phyloP scores from a whole-genome alignment of 1,140 invertebrate genomes.

The Pogonomyrmex barbatus region DNA sequence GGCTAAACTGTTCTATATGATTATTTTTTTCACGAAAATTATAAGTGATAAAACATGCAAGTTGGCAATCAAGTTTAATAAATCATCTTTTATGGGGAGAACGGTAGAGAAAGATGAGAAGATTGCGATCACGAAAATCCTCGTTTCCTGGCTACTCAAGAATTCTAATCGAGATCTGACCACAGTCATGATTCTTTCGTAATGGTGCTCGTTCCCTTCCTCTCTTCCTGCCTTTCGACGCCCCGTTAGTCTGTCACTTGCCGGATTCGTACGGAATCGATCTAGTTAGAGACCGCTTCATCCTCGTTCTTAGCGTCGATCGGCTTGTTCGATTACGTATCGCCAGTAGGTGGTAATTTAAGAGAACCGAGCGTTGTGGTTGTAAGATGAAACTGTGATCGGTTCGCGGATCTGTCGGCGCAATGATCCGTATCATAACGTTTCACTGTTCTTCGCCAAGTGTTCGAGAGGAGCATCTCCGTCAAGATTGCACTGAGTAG shows the following conservation, averaged over 20 bases:
- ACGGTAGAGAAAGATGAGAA: slow-evolving; percentile 17
- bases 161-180: slow-evolving; percentile 45
- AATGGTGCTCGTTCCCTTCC: not conserved
- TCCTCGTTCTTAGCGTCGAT: slow-evolving; percentile 53
- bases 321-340: slow-evolving; percentile 62
- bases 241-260: slow-evolving; percentile 10
- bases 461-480: slow-evolving; percentile 54
- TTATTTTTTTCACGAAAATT: not conserved
- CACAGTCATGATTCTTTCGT: slow-evolving; percentile 30
- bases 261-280: slow-evolving; percentile 46
- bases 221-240: slow-evolving; percentile 35
- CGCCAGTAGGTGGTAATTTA: slow-evolving; percentile 70
- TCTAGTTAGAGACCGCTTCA: slow-evolving; percentile 67
- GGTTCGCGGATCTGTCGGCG: slow-evolving; percentile 68
- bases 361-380: slow-evolving; percentile 37
- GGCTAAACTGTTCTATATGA: not conserved
- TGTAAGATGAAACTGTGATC: slow-evolving; percentile 69
- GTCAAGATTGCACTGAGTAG: slow-evolving; percentile 39
- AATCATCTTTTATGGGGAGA: slow-evolving; percentile 10
- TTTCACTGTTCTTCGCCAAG: slow-evolving; percentile 47
- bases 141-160: slow-evolving; percentile 36
- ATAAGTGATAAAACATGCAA: slow-evolving; percentile 37
- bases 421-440: slow-evolving; percentile 72
- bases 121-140: slow-evolving; percentile 48
- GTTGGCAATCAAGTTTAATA: slow-evolving; percentile 37